Conservation (phyloP, 1,140 invertebrate species). For the Orussus abietinus region DNA sequence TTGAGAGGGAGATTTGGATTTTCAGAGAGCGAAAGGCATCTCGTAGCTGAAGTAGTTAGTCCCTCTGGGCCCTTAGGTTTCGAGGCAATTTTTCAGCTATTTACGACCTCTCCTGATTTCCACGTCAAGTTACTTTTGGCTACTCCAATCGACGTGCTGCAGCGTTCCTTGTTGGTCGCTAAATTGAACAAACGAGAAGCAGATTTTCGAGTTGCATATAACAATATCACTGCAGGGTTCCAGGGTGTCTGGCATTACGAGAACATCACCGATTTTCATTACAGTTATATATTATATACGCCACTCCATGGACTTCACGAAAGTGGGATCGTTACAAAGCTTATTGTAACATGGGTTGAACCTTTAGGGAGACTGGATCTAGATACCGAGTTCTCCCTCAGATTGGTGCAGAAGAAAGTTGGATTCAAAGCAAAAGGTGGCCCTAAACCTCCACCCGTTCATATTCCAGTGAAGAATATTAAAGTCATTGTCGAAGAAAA, state of each 20-base stretch:
- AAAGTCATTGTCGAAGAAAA: constrained; percentile 22
- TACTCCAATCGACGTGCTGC: constrained; percentile 66
- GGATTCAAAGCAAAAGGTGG: constrained; percentile 34
- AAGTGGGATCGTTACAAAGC: constrained; percentile 68
- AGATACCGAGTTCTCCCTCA: constrained; percentile 65
- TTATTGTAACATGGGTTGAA: constrained; percentile 50
- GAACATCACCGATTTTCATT: constrained; percentile 69
- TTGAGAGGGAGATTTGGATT: constrained; percentile 67
- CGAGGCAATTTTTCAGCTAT: constrained; percentile 57
- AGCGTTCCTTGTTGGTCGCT: constrained; percentile 59
- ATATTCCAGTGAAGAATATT: constrained; percentile 28
- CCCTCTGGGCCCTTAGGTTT: constrained; percentile 64
- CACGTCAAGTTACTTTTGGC: constrained; percentile 68
- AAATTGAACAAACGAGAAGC: constrained; percentile 61
- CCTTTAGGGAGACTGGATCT: constrained; percentile 52
- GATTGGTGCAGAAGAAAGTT: constrained; percentile 63
- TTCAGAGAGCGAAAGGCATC: constrained; percentile 63
- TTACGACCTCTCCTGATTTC: constrained; percentile 62
- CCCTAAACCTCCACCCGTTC: constrained; percentile 35
- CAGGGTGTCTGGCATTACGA: constrained; percentile 70
- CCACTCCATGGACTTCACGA: constrained; percentile 70
- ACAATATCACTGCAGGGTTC: constrained; percentile 69
- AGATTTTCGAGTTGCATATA: constrained; percentile 70
- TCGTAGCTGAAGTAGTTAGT: constrained; percentile 66
- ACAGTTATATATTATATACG: constrained; percentile 71